These are phyloP conservation scores for Hylaeus volcanicus DNA, from an alignment of 1,140 invertebrate species.

Conservation along the genomic window DNA sequence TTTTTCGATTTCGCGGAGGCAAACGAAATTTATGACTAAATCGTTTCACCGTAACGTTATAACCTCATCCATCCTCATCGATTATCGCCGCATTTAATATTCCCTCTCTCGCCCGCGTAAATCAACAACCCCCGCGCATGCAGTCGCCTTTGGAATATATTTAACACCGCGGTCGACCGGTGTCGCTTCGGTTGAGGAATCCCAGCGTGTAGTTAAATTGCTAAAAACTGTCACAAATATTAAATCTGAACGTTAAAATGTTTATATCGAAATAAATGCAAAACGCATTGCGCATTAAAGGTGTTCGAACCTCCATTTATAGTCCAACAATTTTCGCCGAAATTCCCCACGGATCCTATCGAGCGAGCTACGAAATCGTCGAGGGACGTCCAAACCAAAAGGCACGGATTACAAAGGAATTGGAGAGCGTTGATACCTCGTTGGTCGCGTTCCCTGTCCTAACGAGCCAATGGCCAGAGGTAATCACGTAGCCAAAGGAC, in stretches of 20 bases:
- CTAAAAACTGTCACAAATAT: not conserved
- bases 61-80: slow-evolving; percentile 64
- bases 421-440: too few relatives aligned
- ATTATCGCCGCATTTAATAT: slow-evolving; percentile 64
- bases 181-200: not conserved
- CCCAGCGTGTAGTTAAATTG: not conserved
- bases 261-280: too few relatives aligned
- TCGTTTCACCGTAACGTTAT: slow-evolving; percentile 55
- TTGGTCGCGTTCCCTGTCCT: not conserved
- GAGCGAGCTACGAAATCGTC: too few relatives aligned
- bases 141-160: slow-evolving; percentile 52
- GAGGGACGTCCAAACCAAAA: too few relatives aligned
- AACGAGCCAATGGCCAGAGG: slow-evolving; percentile 7
- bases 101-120: slow-evolving; percentile 48
- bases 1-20: slow-evolving; percentile 56
- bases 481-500: slow-evolving; percentile 26
- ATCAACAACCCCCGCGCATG: slow-evolving; percentile 46
- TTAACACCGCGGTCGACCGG: not conserved
- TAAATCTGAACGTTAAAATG: too few relatives aligned
- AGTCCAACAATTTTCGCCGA: too few relatives aligned
- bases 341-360: too few relatives aligned
- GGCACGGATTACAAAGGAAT: too few relatives aligned
- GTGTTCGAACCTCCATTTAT: too few relatives aligned
- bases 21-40: slow-evolving; percentile 64
- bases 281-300: too few relatives aligned